phyloP scores from a whole-genome alignment of 2,888 invertebrate species.

The Dendrolimus pini region DNA sequence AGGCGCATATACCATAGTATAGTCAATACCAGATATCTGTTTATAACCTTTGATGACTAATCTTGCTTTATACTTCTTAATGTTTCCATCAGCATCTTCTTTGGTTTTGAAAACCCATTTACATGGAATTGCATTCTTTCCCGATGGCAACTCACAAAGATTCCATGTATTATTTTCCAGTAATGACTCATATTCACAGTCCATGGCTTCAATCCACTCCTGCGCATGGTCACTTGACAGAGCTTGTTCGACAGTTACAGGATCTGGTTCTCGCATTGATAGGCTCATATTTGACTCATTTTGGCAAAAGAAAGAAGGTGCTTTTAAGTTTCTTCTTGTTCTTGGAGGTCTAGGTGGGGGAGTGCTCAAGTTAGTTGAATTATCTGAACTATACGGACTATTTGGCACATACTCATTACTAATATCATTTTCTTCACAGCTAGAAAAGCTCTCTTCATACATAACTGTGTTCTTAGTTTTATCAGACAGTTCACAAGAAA shows the following conservation, averaged over 20 bases:
- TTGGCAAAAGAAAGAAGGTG: too few species aligned
- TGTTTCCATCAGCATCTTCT: slow-evolving; percentile 9
- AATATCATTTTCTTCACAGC: too few species aligned
- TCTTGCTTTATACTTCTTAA: slow-evolving; percentile 12
- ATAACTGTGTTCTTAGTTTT: too few species aligned
- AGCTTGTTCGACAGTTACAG: slow-evolving; percentile 11
- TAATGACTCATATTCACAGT: slow-evolving; percentile 11
- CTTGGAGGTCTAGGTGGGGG: too few species aligned
- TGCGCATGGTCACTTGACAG: slow-evolving; percentile 10
- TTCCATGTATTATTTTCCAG: slow-evolving; percentile 8
- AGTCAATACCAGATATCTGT: slow-evolving; percentile 8
- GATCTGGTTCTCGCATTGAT: slow-evolving; percentile 2
- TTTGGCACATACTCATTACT: too few species aligned
- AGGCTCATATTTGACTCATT: too few species aligned
- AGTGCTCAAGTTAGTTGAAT: too few species aligned
- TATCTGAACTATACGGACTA: too few species aligned
- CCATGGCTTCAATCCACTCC: slow-evolving; percentile 11
- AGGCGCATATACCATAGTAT: too few species aligned
- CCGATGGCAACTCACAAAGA: slow-evolving; percentile 7
- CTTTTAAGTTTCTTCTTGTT: too few species aligned
- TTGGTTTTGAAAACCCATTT: slow-evolving; percentile 9
- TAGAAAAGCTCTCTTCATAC: too few species aligned
- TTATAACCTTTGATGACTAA: slow-evolving; percentile 15
- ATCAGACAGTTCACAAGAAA: too few species aligned
- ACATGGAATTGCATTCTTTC: slow-evolving; percentile 6